Evolutionary conservation across 2,888 invertebrate genomes (phyloP).

Genomic region (Phengaris alcon): DNA sequence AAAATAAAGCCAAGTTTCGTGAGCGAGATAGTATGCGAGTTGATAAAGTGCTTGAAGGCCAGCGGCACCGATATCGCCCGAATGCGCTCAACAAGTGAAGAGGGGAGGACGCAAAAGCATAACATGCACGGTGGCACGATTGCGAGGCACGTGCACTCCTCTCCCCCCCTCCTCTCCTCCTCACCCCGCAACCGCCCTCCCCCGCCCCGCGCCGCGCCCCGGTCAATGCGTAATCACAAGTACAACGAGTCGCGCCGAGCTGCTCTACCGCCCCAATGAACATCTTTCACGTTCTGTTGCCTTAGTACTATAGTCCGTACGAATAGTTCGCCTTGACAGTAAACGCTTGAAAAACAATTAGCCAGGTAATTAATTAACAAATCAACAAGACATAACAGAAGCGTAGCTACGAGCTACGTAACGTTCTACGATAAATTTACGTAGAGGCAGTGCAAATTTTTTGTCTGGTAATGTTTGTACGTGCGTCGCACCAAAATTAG

Average conservation of each 20-base stretch:
- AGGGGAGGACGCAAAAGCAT: constrained; percentile 59
- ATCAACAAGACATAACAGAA: neutral
- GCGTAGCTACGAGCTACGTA: neutral
- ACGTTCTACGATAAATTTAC: too few relatives aligned
- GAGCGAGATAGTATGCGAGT: constrained; percentile 36
- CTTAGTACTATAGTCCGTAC: constrained; percentile 14
- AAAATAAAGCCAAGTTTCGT: constrained; percentile 21
- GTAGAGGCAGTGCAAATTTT: too few relatives aligned
- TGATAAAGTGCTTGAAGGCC: constrained; percentile 48
- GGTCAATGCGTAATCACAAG: constrained; percentile 18
- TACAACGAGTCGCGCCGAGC: constrained; percentile 16
- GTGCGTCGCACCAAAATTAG: too few relatives aligned
- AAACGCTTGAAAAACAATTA: constrained; percentile 8
- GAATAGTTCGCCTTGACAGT: constrained; percentile 13
- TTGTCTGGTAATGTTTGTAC: too few relatives aligned
- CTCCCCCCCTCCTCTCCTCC: constrained; percentile 39
- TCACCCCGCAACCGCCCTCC: constrained; percentile 35
- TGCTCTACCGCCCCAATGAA: neutral
- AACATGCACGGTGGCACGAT: constrained; percentile 68
- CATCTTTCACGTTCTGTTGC: constrained; percentile 1
- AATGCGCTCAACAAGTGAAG: constrained; percentile 69
- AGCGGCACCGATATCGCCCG: constrained; percentile 44
- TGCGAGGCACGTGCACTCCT: constrained; percentile 55
- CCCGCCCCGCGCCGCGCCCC: constrained; percentile 1
- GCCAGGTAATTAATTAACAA: neutral